Conservation (phyloP, 53 echinoderm and acorn worm species). For the Echinarachnius parma region DNA sequence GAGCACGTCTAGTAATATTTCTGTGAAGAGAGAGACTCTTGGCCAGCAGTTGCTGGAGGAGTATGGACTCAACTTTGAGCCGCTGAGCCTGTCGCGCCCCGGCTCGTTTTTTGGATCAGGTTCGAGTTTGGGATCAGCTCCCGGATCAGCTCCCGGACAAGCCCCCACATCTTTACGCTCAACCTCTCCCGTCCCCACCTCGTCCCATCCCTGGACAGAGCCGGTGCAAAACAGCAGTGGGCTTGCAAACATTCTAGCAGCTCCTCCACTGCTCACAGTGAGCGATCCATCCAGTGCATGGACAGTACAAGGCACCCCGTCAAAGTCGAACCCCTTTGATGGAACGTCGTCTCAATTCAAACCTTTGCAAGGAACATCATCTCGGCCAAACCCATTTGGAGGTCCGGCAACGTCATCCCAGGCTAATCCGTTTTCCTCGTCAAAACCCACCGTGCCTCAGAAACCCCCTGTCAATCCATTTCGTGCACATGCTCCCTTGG, state of each 20-base stretch:
- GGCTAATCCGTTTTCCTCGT: slow-evolving; percentile 36
- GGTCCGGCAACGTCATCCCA: not conserved
- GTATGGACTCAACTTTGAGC: slow-evolving; percentile 31
- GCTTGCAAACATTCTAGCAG: slow-evolving; percentile 2
- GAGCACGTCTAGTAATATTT: too few species aligned
- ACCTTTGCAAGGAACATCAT: too few species aligned
- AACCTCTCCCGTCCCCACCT: too few species aligned
- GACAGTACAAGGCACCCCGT: too few species aligned
- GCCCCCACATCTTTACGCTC: too few species aligned
- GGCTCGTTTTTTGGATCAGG: too few species aligned
- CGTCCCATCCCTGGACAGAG: not conserved
- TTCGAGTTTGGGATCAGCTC: too few species aligned
- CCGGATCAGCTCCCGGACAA: not conserved
- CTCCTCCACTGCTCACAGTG: not conserved
- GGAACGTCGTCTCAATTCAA: too few species aligned
- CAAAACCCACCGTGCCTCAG: slow-evolving; percentile 35
- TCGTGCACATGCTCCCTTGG: not conserved
- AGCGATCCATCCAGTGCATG: not conserved
- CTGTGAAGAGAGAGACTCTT: not conserved
- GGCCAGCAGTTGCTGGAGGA: slow-evolving; percentile 24
- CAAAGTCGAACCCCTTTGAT: too few species aligned
- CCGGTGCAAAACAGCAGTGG: slow-evolving; percentile 16
- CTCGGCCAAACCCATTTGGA: not conserved
- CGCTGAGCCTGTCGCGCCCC: slow-evolving; percentile 14
- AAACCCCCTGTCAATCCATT: slow-evolving; percentile 29